These are phyloP conservation scores for Gryon sp. DNA, from an alignment of 1,140 invertebrate species.

Conservation along the genomic window DNA sequence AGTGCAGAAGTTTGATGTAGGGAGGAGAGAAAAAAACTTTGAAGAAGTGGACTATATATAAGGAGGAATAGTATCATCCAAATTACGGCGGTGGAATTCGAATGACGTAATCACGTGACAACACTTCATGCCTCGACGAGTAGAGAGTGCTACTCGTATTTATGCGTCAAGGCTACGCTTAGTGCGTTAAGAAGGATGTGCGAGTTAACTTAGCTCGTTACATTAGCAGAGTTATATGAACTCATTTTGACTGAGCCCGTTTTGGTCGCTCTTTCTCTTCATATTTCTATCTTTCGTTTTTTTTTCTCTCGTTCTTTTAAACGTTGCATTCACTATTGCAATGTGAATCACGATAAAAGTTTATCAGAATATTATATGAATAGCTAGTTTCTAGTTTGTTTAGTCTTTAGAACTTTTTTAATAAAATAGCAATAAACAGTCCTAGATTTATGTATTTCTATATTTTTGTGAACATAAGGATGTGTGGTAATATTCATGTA, in stretches of 20 bases:
- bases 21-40: conserved; percentile 34
- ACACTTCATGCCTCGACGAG: conserved; percentile 53
- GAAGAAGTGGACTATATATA: conserved; percentile 12
- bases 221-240: conserved; percentile 76
- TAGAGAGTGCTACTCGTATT: conserved; percentile 49
- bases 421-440: too few species aligned
- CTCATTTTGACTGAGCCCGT: conserved; percentile 71
- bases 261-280: conserved; percentile 19
- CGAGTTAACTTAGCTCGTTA: conserved; percentile 77
- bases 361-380: conserved; percentile 31
- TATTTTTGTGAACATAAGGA: too few species aligned
- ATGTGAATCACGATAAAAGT: conserved; percentile 37
- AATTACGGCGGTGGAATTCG: conserved; percentile 57
- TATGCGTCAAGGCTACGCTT: conserved; percentile 65
- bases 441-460: too few species aligned
- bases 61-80: conserved; percentile 42
- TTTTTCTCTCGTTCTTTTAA: conserved; percentile 36
- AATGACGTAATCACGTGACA: conserved; percentile 61
- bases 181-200: conserved; percentile 78
- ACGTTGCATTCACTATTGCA: conserved; percentile 44
- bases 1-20: conserved; percentile 45
- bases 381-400: too few species aligned
- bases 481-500: too few species aligned
- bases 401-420: too few species aligned
- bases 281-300: conserved; percentile 47